Base-by-base conservation (phyloP, 64 coral and sea anemone species). In the Catalaphyllia jardinei region DNA sequence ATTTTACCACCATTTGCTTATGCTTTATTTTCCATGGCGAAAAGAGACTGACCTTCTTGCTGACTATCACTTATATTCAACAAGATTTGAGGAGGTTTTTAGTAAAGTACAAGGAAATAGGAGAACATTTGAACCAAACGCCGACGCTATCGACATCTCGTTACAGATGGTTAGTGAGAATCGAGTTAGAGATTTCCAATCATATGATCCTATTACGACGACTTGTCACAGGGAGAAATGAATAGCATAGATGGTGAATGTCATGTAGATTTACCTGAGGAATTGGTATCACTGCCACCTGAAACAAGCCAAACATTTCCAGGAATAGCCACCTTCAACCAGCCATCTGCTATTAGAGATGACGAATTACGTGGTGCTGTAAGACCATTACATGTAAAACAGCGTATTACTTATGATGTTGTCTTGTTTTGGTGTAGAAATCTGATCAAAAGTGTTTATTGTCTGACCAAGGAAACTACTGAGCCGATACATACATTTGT, bases 11-110 rank as follows among this genome's bases (percentile, higher is more conserved):
- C 83, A 74, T 73, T 74, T 74, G 20, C 84, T 87, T 1, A 73
- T 87, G 67, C 69, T 87, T 15, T 87, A 57, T 11, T 87, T 54
- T 87, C 84, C 84, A 29, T 87, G 84, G 84, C 72, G 39, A 87
- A 14, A 87, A 52, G 84, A 87, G 16, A 49, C 11, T 59, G 79
- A 73, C 16, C 67, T 87, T 29, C 18, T 72, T 73, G 84, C 71
- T n/a, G 17, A 20, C 74, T 27, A 90, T 29, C 78, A 90, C 0
- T 72, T 77, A 20, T 90, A 90, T 69, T 39, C 49, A 16, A 67
- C 89, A 20, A 90, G 74, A 57, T 90, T 90, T 33, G 72, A 65
- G 82, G 77, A 90, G 72, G 79, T 90, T 52, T 77, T 83, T 33
- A 39, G 35, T 59, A 29, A 82, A 35, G 33, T 90, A 71, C 28